phyloP scores from a whole-genome alignment of 2,113 vertebrate species.

The Nesospiza acunhae region DNA sequence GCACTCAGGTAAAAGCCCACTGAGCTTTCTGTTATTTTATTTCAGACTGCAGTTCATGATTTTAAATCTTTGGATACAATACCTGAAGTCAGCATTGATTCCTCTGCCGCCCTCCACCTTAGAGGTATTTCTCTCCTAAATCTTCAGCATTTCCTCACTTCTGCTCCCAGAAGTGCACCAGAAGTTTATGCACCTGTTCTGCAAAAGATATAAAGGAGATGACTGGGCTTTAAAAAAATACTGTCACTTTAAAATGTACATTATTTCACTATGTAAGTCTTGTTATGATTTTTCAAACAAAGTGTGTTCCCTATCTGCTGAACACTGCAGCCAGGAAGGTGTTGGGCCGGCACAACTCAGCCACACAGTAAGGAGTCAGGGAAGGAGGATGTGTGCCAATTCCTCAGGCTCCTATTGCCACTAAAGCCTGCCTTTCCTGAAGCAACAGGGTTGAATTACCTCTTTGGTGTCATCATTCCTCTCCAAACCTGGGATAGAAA shows the following conservation, averaged over 20 bases:
- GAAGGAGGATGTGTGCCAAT: neutral
- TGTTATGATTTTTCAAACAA: neutral
- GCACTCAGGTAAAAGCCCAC: neutral
- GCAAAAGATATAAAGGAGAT: neutral
- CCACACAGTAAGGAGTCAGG: neutral
- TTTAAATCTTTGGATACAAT: neutral
- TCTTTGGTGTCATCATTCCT: neutral
- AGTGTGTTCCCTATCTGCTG: neutral
- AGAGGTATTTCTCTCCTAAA: rapidly evolving
- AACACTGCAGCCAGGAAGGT: neutral
- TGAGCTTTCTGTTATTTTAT: neutral
- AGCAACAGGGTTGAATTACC: neutral
- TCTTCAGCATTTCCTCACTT: neutral
- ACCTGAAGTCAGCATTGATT: neutral
- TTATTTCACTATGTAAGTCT: neutral
- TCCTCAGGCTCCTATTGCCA: neutral
- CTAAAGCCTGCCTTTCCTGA: neutral
- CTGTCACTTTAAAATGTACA: neutral
- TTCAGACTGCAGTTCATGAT: neutral
- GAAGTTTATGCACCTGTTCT: neutral
- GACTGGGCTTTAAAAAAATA: neutral
- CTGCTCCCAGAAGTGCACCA: neutral
- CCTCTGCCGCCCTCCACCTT: neutral
- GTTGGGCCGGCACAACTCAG: neutral
- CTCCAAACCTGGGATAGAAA: neutral